Conservation (phyloP, 2,113 vertebrate genomes). For the Lonchura striata region DNA sequence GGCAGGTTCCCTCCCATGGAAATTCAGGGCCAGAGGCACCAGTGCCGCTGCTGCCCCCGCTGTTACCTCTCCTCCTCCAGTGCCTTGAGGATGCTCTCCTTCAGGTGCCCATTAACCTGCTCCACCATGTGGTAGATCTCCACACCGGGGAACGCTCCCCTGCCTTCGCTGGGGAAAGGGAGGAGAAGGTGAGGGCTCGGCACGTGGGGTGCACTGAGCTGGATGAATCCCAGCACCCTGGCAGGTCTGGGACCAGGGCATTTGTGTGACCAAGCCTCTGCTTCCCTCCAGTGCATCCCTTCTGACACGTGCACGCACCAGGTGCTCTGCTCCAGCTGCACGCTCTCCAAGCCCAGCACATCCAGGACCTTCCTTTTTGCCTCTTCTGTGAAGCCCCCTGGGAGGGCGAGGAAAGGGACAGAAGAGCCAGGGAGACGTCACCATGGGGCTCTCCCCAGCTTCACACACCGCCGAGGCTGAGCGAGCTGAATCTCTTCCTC, state of each 20-base stretch:
- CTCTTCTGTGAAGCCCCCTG: slow-evolving; percentile 69
- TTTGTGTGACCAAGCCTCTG: neutral
- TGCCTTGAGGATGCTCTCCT: slow-evolving; percentile 40
- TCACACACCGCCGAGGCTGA: neutral
- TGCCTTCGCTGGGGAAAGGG: slow-evolving; percentile 63
- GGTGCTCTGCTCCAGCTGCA: slow-evolving; percentile 56
- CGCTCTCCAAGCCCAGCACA: slow-evolving; percentile 69
- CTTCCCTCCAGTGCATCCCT: neutral
- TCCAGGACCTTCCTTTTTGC: slow-evolving; percentile 59
- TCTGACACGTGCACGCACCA: slow-evolving; percentile 56
- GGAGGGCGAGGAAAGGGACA: neutral
- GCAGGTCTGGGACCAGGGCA: accelerated
- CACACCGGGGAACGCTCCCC: slow-evolving; percentile 58
- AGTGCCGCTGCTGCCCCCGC: accelerated
- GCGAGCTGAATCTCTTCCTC: neutral
- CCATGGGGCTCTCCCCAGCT: accelerated
- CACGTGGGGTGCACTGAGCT: accelerated
- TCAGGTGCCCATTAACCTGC: slow-evolving; percentile 67
- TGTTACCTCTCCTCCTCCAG: slow-evolving; percentile 66
- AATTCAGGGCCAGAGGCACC: accelerated
- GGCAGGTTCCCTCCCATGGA: neutral
- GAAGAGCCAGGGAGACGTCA: neutral
- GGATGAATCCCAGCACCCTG: neutral
- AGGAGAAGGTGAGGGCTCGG: neutral
- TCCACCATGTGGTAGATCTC: slow-evolving; percentile 76